Evolutionary conservation across 2,888 invertebrate species (phyloP).

Genomic region (Gymnoscelis rufifasciata): DNA sequence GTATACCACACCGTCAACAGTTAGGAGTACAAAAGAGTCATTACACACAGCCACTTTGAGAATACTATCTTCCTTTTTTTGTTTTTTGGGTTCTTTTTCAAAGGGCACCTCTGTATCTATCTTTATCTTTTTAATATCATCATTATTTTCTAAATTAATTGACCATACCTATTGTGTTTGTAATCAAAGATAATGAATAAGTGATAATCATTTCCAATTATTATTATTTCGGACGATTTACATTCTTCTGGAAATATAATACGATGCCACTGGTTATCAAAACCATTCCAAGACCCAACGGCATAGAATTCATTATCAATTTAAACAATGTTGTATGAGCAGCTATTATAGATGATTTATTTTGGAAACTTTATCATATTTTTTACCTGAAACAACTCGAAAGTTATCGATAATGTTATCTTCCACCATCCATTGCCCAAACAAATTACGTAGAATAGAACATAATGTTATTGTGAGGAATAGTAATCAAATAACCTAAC

Average conservation of each 20-base stretch:
- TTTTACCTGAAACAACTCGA: conserved; percentile 26
- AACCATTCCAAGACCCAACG: conserved; percentile 51
- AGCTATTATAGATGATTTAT: conserved; percentile 48
- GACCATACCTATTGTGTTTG: conserved; percentile 44
- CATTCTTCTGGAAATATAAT: conserved; percentile 44
- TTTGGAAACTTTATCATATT: conserved; percentile 31
- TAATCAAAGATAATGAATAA: conserved; percentile 41
- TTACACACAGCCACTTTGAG: conserved; percentile 43
- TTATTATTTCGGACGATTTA: conserved; percentile 28
- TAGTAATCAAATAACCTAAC: background rate
- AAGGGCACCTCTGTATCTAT: conserved; percentile 41
- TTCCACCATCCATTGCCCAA: conserved; percentile 59
- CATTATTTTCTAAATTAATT: conserved; percentile 40
- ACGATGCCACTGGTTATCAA: conserved; percentile 40
- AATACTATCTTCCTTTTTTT: conserved; percentile 35
- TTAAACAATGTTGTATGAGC: conserved; percentile 65
- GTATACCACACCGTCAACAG: conserved; percentile 67
- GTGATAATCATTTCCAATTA: conserved; percentile 58
- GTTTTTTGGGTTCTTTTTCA: conserved; percentile 35
- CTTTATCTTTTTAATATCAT: conserved; percentile 37
- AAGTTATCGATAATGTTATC: conserved; percentile 43
- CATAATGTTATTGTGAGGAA: conserved; percentile 26
- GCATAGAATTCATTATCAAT: conserved; percentile 42
- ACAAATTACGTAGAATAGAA: conserved; percentile 58
- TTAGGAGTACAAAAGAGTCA: conserved; percentile 49